Percentiles rank a stretch among this genome's conserved stretches.
Evolutionary conservation across 2,888 invertebrate species (phyloP).

Genomic region (Pelosia muscerda): DNA sequence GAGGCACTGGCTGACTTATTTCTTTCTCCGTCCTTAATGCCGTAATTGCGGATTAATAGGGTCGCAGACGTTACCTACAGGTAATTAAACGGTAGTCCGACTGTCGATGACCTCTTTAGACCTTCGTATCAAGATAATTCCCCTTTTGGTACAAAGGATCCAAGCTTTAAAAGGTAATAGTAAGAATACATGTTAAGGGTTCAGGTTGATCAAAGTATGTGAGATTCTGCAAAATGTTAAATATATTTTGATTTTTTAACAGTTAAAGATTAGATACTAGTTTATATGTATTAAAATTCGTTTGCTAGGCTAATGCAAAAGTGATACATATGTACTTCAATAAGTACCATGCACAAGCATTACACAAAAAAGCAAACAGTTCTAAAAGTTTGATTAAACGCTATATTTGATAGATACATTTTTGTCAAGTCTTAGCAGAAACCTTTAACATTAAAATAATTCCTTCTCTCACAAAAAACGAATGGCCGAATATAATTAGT

Average conservation of each 20-base stretch:
- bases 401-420: too few relatives aligned
- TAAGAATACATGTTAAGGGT: background rate
- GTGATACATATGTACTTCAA: too few relatives aligned
- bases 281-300: background rate
- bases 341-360: background rate
- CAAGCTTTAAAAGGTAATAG: conserved; percentile 26
- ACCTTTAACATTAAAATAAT: background rate
- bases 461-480: background rate
- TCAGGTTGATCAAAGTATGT: background rate
- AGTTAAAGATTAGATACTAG: background rate
- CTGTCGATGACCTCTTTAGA: conserved; percentile 49
- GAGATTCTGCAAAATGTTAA: background rate
- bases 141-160: conserved; percentile 33
- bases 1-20: conserved; percentile 43
- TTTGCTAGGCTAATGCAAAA: background rate
- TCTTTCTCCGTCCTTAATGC: conserved; percentile 42
- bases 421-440: background rate
- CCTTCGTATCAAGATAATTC: conserved; percentile 36
- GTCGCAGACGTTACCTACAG: conserved; percentile 52
- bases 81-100: conserved; percentile 53
- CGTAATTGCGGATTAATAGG: conserved; percentile 59
- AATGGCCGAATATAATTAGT: conserved; percentile 23
- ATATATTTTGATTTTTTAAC: background rate
- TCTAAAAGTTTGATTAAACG: background rate
- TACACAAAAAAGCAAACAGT: background rate